Base-by-base conservation (phyloP, 1,140 invertebrate genomes). In the honey bee (Apis mellifera) region DNA sequence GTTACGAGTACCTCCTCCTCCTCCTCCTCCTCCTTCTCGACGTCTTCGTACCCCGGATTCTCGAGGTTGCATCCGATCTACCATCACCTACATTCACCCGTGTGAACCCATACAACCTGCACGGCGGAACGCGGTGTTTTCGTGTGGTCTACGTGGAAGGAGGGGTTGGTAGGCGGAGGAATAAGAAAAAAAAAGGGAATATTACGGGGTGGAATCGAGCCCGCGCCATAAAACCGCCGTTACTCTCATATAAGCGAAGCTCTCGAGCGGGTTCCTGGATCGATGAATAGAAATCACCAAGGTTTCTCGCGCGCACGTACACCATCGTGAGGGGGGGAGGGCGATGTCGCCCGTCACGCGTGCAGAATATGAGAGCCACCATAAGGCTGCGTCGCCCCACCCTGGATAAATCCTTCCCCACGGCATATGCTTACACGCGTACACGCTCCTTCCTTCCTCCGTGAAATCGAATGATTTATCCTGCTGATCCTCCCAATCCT, bases 201-300 rank as follows among this genome's bases (percentile, higher is more conserved):
- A 78, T 86, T 75, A 80, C 75, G 74, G 69, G 50, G 78, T 62
- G 71, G 54, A 81, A 84, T 64, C 54, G 78, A 84, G 83, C 65
- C 66, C 4, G 72, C 72, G 70, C 75, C 76, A 65, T 88, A 88
- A 88, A 88, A 85, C 83, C 75, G 78, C 54, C 81, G 87, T 83
- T 88, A 88, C 77, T 85, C 79, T 65, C 73, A 42, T 78, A 83
- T 88, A 85, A 88, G 76, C 84, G 69, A 62, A 69, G 80, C 84
- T 32, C 32, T 74, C 86, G 87, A 86, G 55, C 76, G 78, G 84
- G 32, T 72, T 82, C 4, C 32, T 42, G 84, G 87, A 89, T 88
- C 87, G 84, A 89, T 89, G 87, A 89, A 89, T 89, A 89, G 85
- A 86, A 89, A 89, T 89, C 87, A 86, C 71, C 70, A 62, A 54